These are phyloP conservation scores for Palloptera scutellata DNA, from an alignment of 2,888 invertebrate species.

Conservation along the genomic window DNA sequence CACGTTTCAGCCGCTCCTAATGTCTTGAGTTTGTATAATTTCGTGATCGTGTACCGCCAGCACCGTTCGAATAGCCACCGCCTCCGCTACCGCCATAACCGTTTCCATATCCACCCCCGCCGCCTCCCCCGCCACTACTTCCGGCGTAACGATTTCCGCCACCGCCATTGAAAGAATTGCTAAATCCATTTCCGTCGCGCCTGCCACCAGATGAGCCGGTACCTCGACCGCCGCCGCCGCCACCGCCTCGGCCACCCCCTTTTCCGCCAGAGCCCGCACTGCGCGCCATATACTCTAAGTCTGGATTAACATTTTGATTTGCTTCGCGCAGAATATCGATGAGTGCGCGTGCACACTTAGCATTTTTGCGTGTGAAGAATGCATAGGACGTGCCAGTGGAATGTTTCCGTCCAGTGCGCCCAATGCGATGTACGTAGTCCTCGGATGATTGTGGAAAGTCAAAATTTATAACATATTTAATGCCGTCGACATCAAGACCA, in stretches of 20 bases:
- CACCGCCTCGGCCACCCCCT: slow-evolving; percentile 65
- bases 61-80: slow-evolving; percentile 39
- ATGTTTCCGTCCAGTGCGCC: slow-evolving; percentile 87
- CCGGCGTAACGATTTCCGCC: slow-evolving; percentile 32
- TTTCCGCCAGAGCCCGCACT: slow-evolving; percentile 59
- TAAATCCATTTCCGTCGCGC: slow-evolving; percentile 34
- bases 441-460: slow-evolving; percentile 94
- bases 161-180: slow-evolving; percentile 39
- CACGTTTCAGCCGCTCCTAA: slow-evolving; percentile 28
- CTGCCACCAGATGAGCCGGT: slow-evolving; percentile 40
- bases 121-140: slow-evolving; percentile 35
- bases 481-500: slow-evolving; percentile 94
- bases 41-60: slow-evolving; percentile 39
- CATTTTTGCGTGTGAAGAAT: slow-evolving; percentile 89
- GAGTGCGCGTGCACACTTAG: slow-evolving; percentile 85
- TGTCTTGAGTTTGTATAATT: slow-evolving; percentile 41
- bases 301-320: slow-evolving; percentile 87
- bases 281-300: slow-evolving; percentile 79
- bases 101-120: slow-evolving; percentile 34
- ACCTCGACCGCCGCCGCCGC: slow-evolving; percentile 58
- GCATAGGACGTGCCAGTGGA: slow-evolving; percentile 92
- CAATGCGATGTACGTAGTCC: slow-evolving; percentile 95
- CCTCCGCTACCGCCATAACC: slow-evolving; percentile 34
- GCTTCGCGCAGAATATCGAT: slow-evolving; percentile 88
- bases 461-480: slow-evolving; percentile 94